Conservation (phyloP, 2,888 invertebrate genomes). For the Achlya flavicornis region DNA sequence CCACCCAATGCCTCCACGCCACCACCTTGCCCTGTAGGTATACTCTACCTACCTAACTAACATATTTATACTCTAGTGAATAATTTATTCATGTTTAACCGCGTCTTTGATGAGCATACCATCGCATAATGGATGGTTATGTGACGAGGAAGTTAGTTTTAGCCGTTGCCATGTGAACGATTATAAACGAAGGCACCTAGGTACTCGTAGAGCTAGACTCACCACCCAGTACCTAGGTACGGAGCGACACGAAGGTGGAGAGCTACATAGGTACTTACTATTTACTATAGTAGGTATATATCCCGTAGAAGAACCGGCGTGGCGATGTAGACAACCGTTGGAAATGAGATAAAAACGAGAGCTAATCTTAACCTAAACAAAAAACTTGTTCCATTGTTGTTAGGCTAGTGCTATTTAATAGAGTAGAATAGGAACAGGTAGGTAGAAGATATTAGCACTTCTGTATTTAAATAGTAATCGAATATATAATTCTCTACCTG, state of each 20-base stretch:
- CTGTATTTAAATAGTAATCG: too few relatives aligned
- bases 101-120: constrained; percentile 45
- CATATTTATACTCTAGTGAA: constrained; percentile 36
- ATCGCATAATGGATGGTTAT: constrained; percentile 26
- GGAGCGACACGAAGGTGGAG: constrained; percentile 47
- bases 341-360: constrained; percentile 52
- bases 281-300: constrained; percentile 32
- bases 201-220: constrained; percentile 22
- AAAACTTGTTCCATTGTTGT: constrained; percentile 39
- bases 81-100: constrained; percentile 68
- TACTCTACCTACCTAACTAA: constrained; percentile 35
- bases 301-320: constrained; percentile 54
- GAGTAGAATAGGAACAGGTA: neutral
- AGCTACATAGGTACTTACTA: constrained; percentile 37
- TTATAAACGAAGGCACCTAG: constrained; percentile 29
- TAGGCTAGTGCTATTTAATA: constrained; percentile 15
- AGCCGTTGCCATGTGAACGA: constrained; percentile 69
- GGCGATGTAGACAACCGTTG: constrained; percentile 56
- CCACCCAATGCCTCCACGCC: constrained; percentile 53
- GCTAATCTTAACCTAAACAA: constrained; percentile 22
- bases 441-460: too few relatives aligned
- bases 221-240: constrained; percentile 58
- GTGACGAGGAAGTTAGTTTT: constrained; percentile 55
- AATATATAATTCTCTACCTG: neutral
- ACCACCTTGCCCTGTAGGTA: constrained; percentile 36